Evolutionary conservation across 1,140 invertebrate genomes (phyloP).

Genomic region (Drosophila lowei): DNA sequence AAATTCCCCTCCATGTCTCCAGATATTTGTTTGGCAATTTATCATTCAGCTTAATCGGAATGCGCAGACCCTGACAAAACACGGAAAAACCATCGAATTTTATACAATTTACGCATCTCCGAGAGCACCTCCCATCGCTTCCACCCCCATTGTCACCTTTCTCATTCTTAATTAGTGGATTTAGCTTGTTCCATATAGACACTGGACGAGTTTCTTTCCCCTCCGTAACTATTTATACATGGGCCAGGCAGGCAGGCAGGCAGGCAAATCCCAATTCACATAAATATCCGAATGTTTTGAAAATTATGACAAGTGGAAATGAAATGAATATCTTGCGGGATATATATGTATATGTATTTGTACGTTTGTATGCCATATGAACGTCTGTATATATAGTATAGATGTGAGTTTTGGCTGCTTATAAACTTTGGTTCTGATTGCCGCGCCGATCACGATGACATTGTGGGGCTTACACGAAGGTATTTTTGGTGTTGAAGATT

Average conservation of each 20-base stretch:
- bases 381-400: background rate
- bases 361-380: slow-evolving; percentile 3
- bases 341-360: background rate
- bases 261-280: slow-evolving; percentile 65
- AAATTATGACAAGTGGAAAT: slow-evolving; percentile 72
- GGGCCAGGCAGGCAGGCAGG: background rate
- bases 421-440: slow-evolving; percentile 44
- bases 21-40: slow-evolving; percentile 43
- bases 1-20: slow-evolving; percentile 2
- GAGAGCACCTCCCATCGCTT: slow-evolving; percentile 22
- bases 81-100: slow-evolving; percentile 55
- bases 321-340: slow-evolving; percentile 36
- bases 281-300: slow-evolving; percentile 67
- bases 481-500: slow-evolving; percentile 64
- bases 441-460: slow-evolving; percentile 35
- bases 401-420: slow-evolving; percentile 18
- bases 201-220: slow-evolving; percentile 10
- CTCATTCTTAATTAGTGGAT: slow-evolving; percentile 78
- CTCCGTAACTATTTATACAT: slow-evolving; percentile 55
- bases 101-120: slow-evolving; percentile 63
- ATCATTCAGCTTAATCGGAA: slow-evolving; percentile 68
- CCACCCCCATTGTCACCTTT: slow-evolving; percentile 68
- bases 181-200: slow-evolving; percentile 56
- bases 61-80: slow-evolving; percentile 46
- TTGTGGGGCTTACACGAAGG: slow-evolving; percentile 33